These are phyloP conservation scores for Phalacrocorax pelagicus DNA, from an alignment of 2,113 vertebrate species.

Conservation along the genomic window DNA sequence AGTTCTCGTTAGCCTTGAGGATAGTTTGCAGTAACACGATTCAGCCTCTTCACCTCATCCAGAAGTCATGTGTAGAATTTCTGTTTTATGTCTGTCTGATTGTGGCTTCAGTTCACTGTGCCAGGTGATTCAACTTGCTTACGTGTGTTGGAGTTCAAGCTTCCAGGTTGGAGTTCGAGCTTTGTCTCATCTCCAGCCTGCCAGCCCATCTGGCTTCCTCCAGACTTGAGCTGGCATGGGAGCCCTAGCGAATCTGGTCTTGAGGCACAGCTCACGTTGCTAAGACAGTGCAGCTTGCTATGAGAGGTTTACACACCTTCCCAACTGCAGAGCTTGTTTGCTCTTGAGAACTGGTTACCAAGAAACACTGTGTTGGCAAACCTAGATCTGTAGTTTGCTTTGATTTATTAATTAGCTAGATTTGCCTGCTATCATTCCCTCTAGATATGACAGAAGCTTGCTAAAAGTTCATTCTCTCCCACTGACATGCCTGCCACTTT, in stretches of 20 bases:
- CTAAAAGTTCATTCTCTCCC: not conserved
- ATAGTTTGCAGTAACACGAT: not conserved
- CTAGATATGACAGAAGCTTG: not conserved
- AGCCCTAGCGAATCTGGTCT: not conserved
- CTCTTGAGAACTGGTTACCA: not conserved
- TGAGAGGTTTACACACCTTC: not conserved
- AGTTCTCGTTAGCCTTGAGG: not conserved
- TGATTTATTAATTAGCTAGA: constrained; percentile 5
- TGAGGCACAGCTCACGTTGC: not conserved
- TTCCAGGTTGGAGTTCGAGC: not conserved
- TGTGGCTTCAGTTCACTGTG: not conserved
- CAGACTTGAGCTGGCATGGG: not conserved
- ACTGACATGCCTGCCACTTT: not conserved
- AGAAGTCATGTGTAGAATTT: not conserved
- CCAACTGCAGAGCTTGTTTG: not conserved
- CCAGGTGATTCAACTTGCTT: not conserved
- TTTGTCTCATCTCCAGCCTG: not conserved
- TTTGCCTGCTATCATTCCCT: not conserved
- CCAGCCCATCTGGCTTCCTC: not conserved
- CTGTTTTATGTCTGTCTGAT: not conserved
- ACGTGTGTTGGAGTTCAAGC: not conserved
- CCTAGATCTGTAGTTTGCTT: not conserved
- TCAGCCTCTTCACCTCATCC: not conserved
- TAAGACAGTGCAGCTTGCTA: not conserved
- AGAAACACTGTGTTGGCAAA: not conserved